phyloP scores from a whole-genome alignment of 2,888 invertebrate species.

The Pycnomerus fuliginosus region DNA sequence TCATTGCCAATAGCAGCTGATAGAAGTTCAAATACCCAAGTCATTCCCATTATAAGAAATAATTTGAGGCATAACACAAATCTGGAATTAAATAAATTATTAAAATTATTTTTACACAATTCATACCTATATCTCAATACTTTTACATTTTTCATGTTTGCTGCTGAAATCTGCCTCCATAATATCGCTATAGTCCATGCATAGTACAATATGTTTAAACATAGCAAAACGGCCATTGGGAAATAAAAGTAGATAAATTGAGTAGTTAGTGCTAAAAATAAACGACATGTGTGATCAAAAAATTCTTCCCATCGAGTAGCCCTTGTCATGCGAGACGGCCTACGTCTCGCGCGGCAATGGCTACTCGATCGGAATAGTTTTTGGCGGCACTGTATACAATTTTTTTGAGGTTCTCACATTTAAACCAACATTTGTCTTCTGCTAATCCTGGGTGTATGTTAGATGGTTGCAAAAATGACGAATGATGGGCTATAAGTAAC shows the following conservation, averaged over 20 bases:
- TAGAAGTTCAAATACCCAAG: constrained; percentile 70
- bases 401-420: too few relatives aligned
- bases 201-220: constrained; percentile 61
- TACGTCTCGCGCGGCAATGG: constrained; percentile 15
- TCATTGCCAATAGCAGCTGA: constrained; percentile 46
- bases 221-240: constrained; percentile 61
- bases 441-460: constrained; percentile 52
- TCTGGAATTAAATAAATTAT: constrained; percentile 50
- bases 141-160: constrained; percentile 56
- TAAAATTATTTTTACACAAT: constrained; percentile 2
- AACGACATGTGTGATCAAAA: constrained; percentile 19
- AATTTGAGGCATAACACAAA: constrained; percentile 65
- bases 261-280: constrained; percentile 56
- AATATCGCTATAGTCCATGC: constrained; percentile 59
- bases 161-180: constrained; percentile 58
- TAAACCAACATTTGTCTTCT: constrained; percentile 64
- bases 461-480: constrained; percentile 19
- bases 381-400: too few relatives aligned
- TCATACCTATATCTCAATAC: constrained; percentile 60
- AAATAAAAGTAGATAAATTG: constrained; percentile 69
- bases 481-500: constrained; percentile 57
- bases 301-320: constrained; percentile 3
- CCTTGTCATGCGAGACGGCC: constrained; percentile 1
- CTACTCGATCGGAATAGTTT: too few relatives aligned
- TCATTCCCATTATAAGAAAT: constrained; percentile 68